phyloP scores from a whole-genome alignment of 1,140 invertebrate genomes.

The Camponotus pennsylvanicus region DNA sequence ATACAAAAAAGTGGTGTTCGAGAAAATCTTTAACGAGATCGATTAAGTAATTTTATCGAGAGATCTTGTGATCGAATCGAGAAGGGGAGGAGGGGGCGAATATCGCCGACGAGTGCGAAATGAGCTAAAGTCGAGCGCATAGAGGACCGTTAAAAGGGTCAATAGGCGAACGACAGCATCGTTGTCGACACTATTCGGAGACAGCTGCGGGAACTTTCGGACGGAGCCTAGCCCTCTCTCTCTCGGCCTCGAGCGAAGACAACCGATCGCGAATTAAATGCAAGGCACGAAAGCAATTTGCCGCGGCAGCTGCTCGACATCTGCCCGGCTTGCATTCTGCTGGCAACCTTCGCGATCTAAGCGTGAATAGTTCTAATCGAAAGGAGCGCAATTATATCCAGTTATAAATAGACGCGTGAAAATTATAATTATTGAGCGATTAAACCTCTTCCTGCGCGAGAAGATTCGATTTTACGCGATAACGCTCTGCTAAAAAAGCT shows the following conservation, averaged over 20 bases:
- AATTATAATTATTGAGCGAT: not conserved
- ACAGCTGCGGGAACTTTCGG: constrained; percentile 67
- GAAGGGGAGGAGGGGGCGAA: not conserved
- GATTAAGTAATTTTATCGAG: not conserved
- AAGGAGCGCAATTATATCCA: not conserved
- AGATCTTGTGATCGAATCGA: not conserved
- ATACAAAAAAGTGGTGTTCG: no score
- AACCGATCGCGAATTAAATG: constrained; percentile 71
- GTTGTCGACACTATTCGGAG: constrained; percentile 21
- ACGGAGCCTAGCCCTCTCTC: not conserved
- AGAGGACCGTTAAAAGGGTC: not conserved
- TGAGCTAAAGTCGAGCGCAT: constrained; percentile 19
- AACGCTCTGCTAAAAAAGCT: not conserved
- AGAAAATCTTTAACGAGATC: no score
- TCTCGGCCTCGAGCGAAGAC: constrained; percentile 67
- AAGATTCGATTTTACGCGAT: not conserved
- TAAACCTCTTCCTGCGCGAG: not conserved
- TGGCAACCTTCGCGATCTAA: constrained; percentile 67
- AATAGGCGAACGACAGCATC: constrained; percentile 25
- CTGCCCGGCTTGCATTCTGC: constrained; percentile 77
- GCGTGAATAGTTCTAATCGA: constrained; percentile 65
- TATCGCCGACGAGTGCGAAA: not conserved
- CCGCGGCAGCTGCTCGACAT: constrained; percentile 80
- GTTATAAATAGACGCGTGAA: constrained; percentile 29
- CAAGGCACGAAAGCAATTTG: constrained; percentile 73